Evolutionary conservation across 2,888 invertebrate genomes (phyloP).

Genomic region (Poecilus cupreus): DNA sequence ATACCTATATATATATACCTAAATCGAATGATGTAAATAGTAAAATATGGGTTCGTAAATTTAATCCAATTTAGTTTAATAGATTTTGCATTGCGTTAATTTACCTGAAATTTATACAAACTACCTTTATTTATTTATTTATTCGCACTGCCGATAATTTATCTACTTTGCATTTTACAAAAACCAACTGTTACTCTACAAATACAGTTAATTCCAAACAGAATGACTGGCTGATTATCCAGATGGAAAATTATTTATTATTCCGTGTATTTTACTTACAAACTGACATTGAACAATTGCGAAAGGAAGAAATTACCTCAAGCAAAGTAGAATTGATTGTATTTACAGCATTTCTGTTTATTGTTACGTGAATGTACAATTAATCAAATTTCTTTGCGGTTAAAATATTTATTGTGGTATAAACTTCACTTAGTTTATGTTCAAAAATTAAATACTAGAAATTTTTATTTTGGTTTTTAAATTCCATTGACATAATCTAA

Average conservation of each 20-base stretch:
- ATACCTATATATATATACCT: too few species aligned
- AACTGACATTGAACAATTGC: not conserved
- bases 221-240: not conserved
- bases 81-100: not conserved
- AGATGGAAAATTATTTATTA: constrained; percentile 25
- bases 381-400: not conserved
- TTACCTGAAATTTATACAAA: not conserved
- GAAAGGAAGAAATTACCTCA: not conserved
- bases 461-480: too few species aligned
- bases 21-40: too few species aligned
- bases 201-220: not conserved
- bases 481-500: too few species aligned
- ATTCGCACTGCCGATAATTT: not conserved
- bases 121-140: not conserved
- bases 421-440: too few species aligned
- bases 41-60: too few species aligned
- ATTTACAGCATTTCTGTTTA: not conserved
- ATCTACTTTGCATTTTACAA: not conserved
- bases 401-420: too few species aligned
- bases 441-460: too few species aligned
- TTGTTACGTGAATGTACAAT: not conserved
- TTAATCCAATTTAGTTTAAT: not conserved
- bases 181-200: not conserved
- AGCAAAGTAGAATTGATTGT: not conserved
- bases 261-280: not conserved